Evolutionary conservation across 2,888 invertebrate species (phyloP).

Genomic region (Nebria brevicollis): DNA sequence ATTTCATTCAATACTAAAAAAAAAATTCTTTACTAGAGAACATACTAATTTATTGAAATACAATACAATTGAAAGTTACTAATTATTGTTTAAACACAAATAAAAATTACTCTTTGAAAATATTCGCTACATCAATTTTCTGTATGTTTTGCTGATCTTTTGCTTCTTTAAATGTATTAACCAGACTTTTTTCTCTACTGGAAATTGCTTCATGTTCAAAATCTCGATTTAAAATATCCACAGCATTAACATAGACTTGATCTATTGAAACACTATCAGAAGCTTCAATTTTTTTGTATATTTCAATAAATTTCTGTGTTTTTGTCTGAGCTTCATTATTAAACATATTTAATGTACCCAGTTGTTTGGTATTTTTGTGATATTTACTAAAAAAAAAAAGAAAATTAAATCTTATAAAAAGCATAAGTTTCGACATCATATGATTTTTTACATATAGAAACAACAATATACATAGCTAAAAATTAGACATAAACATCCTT

Average conservation of each 20-base stretch:
- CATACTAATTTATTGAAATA: too few relatives aligned
- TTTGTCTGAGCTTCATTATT: slow-evolving; percentile 66
- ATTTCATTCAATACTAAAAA: too few relatives aligned
- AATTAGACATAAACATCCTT: too few relatives aligned
- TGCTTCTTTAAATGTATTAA: slow-evolving; percentile 56
- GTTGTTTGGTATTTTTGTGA: slow-evolving; percentile 69
- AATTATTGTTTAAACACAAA: background rate
- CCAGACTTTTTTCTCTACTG: slow-evolving; percentile 52
- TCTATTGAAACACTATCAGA: slow-evolving; percentile 68
- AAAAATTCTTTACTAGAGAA: too few relatives aligned
- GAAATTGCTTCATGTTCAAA: slow-evolving; percentile 44
- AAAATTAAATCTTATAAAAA: slow-evolving; percentile 6
- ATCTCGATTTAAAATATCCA: slow-evolving; percentile 62
- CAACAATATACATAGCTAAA: too few relatives aligned
- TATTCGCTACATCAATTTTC: slow-evolving; percentile 56
- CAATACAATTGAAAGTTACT: too few relatives aligned
- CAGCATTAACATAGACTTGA: slow-evolving; percentile 63
- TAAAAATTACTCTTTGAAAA: slow-evolving; percentile 57
- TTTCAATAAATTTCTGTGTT: slow-evolving; percentile 71
- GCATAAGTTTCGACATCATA: background rate
- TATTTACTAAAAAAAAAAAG: slow-evolving; percentile 69
- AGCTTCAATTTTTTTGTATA: slow-evolving; percentile 69
- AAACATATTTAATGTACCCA: slow-evolving; percentile 68
- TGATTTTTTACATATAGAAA: too few relatives aligned
- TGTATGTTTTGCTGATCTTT: slow-evolving; percentile 49